phyloP scores from a whole-genome alignment of 2,113 vertebrate genomes.

The Halichoerus grypus region DNA sequence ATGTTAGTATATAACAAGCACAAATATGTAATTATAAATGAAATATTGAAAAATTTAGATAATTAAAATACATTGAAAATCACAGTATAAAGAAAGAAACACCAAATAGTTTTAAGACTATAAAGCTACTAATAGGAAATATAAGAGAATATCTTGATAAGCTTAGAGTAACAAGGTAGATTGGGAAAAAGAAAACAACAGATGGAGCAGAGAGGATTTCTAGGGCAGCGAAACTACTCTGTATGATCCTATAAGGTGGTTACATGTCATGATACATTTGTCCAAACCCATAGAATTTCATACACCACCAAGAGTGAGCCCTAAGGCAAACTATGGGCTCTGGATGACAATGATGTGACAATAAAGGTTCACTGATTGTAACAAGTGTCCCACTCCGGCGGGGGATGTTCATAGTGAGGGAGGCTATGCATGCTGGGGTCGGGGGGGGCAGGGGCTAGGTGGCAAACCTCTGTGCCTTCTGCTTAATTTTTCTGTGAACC shows the following conservation, averaged over 20 bases:
- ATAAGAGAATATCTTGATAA: neutral
- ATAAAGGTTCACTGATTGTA: too few relatives aligned
- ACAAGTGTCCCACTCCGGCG: neutral
- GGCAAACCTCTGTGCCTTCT: neutral
- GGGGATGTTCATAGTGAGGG: neutral
- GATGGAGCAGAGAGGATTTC: neutral
- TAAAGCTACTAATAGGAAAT: neutral
- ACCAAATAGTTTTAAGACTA: neutral
- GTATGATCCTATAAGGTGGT: neutral
- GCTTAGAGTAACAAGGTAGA: neutral
- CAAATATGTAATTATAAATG: neutral
- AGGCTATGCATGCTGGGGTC: rapidly evolving
- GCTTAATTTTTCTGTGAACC: neutral
- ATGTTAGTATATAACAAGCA: neutral
- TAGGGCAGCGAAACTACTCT: neutral
- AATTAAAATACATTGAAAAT: neutral
- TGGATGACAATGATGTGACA: too few relatives aligned
- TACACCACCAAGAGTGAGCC: neutral
- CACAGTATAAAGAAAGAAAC: neutral
- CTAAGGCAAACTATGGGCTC: neutral
- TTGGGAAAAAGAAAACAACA: neutral
- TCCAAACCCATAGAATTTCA: neutral
- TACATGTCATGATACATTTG: rapidly evolving
- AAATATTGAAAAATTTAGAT: neutral
- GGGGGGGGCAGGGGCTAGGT: too few relatives aligned